phyloP scores from a whole-genome alignment of 2,888 invertebrate species.

The Apoda limacodes region DNA sequence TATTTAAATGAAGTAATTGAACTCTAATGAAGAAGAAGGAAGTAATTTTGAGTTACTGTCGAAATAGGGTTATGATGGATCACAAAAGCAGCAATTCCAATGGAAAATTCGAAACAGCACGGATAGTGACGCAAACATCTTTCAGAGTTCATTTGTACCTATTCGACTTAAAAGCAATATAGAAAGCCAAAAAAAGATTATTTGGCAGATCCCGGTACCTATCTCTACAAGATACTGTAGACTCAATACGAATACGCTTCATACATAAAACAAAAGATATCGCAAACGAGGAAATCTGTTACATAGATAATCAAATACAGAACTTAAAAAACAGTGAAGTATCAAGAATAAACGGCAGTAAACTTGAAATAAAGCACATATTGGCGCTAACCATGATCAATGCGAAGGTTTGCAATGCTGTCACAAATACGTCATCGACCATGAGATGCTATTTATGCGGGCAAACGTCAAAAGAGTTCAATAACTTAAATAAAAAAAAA shows the following conservation, averaged over 20 bases:
- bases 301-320: conserved; percentile 2
- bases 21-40: too few relatives aligned
- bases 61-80: too few relatives aligned
- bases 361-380: conserved; percentile 18
- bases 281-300: too few relatives aligned
- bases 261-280: too few relatives aligned
- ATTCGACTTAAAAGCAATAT: conserved; percentile 6
- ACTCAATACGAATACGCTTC: too few relatives aligned
- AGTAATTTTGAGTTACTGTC: too few relatives aligned
- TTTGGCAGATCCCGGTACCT: conserved; percentile 15
- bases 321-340: too few relatives aligned
- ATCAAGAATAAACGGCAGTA: too few relatives aligned
- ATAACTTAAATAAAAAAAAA: conserved; percentile 20
- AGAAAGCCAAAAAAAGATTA: conserved; percentile 8
- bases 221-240: conserved; percentile 8
- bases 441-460: conserved; percentile 29
- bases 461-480: conserved; percentile 27
- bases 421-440: conserved; percentile 25
- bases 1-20: too few relatives aligned
- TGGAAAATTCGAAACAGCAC: too few relatives aligned
- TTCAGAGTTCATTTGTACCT: conserved; percentile 7
- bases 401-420: conserved; percentile 27
- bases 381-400: conserved; percentile 27
- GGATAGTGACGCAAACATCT: too few relatives aligned
- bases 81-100: too few relatives aligned